Base-by-base conservation (phyloP, 53 echinoderm and acorn worm genomes). In the Stichopus horrens region DNA sequence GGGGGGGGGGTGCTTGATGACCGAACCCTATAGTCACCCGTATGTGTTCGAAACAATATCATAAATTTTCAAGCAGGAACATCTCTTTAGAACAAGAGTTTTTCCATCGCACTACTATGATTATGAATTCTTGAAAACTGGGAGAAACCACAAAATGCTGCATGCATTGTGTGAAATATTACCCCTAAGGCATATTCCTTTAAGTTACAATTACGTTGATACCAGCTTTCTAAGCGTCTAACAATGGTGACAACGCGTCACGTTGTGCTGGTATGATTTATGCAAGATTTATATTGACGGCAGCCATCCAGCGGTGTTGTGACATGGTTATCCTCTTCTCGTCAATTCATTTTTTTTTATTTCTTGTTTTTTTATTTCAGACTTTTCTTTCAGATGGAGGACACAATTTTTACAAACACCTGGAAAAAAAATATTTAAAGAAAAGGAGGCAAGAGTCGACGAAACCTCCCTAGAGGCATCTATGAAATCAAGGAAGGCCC, bases 271-370 rank as follows among this genome's bases (percentile, higher is more conserved):
- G 6, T 56, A 81, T 81, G 81, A 81, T 81, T 81, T 81, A 81
- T 81, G 81, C 81, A 81, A 81, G 56, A 81, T 81, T 81, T 81
- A 81, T 81, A 81, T 81, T 81, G 81, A 81, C 55, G 56, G 57
- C 81, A 81, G 81, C 81, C 81, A 81, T 57, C 81, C 81, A 58
- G 20, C 57, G 22, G 56, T 18, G 56, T 81, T 18, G 56, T 81
- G 81, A 81, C 81, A 58, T 81, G 79, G 56, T 79, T 79, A 54
- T 23, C 19, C 37, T 37, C 37, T 37, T 37, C 37, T 37, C 37
- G 37, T 2, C 37, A 37, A 37, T 37, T 37, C 37, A 37, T 37
- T 37, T 37, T 37, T 37, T 37, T 37, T 37, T 37, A 37, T 37
- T 37, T 37, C 37, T 37, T 37, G 37, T 37, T 37, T 37, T 37